Percentiles rank a stretch among this genome's conserved stretches.
Evolutionary conservation across 2,888 invertebrate species (phyloP).

Genomic region (Nymphalis urticae): DNA sequence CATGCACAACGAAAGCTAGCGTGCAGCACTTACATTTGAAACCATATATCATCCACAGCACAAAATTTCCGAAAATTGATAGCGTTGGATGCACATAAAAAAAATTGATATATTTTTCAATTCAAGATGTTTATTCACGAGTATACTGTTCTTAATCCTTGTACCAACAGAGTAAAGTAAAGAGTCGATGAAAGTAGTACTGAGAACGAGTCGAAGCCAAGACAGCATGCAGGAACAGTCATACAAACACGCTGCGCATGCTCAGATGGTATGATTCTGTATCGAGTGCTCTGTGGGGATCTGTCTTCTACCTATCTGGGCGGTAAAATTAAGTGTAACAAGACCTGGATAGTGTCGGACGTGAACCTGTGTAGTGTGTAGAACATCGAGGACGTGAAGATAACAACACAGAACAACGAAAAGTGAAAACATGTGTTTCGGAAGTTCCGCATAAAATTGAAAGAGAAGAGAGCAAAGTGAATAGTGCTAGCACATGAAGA

Average conservation of each 20-base stretch:
- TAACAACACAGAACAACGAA: conserved; percentile 78
- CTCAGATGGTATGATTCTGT: conserved; percentile 72
- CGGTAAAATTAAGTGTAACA: conserved; percentile 48
- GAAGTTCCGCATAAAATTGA: conserved; percentile 67
- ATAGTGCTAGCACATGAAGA: conserved; percentile 77
- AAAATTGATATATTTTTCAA: conserved; percentile 32
- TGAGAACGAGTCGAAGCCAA: conserved; percentile 75
- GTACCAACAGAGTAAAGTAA: conserved; percentile 32
- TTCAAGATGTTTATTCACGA: conserved; percentile 12
- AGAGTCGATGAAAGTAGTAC: conserved; percentile 61
- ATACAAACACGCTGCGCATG: conserved; percentile 74
- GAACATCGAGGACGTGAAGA: conserved; percentile 73
- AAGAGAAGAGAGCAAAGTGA: conserved; percentile 76
- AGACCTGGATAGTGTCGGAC: conserved; percentile 53
- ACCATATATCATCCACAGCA: conserved; percentile 67
- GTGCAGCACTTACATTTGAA: conserved; percentile 77
- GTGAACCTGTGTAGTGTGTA: conserved; percentile 66
- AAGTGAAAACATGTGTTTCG: conserved; percentile 76
- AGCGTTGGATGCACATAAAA: conserved; percentile 48
- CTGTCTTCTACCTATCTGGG: conserved; percentile 49
- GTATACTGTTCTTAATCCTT: conserved; percentile 25
- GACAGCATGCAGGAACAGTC: conserved; percentile 79
- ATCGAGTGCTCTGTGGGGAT: conserved; percentile 70
- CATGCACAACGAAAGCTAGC: conserved; percentile 82
- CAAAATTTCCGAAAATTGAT: conserved; percentile 25